These are phyloP conservation scores for Asteroscopus sphinx DNA, from an alignment of 2,888 invertebrate species.

Conservation along the genomic window DNA sequence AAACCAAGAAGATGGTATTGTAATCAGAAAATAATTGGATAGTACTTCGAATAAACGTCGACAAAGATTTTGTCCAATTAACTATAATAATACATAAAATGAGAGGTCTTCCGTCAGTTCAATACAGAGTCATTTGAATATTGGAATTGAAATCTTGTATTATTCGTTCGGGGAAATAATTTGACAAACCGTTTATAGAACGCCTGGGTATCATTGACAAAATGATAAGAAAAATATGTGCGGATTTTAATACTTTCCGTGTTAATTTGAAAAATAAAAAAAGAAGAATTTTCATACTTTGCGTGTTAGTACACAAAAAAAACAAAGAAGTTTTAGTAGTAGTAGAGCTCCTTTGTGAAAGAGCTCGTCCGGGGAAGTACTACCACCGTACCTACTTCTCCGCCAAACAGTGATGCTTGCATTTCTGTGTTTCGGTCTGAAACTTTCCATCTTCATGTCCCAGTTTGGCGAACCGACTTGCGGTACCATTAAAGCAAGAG, in stretches of 20 bases:
- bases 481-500: no score
- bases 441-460: no score
- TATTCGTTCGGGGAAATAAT: slow-evolving; percentile 22
- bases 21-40: slow-evolving; percentile 54
- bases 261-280: no score
- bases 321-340: no score
- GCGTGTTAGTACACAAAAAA: no score
- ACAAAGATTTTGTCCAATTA: slow-evolving; percentile 53
- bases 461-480: no score
- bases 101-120: slow-evolving; percentile 22
- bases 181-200: slow-evolving; percentile 6
- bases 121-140: slow-evolving; percentile 50
- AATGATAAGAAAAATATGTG: not conserved
- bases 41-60: slow-evolving; percentile 32
- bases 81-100: slow-evolving; percentile 52
- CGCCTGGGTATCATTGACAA: not conserved
- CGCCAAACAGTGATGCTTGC: no score
- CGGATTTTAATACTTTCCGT: not conserved
- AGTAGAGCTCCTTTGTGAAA: no score
- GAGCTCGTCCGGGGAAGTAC: no score
- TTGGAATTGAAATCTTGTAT: slow-evolving; percentile 41
- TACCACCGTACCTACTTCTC: no score
- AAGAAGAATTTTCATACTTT: no score
- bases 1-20: slow-evolving; percentile 21
- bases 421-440: no score